Percentiles rank a stretch among this genome's conserved stretches.
These are phyloP conservation scores for Hapalemur alaotrensis DNA, from an alignment of 2,797 vertebrate species.

Conservation along the genomic window DNA sequence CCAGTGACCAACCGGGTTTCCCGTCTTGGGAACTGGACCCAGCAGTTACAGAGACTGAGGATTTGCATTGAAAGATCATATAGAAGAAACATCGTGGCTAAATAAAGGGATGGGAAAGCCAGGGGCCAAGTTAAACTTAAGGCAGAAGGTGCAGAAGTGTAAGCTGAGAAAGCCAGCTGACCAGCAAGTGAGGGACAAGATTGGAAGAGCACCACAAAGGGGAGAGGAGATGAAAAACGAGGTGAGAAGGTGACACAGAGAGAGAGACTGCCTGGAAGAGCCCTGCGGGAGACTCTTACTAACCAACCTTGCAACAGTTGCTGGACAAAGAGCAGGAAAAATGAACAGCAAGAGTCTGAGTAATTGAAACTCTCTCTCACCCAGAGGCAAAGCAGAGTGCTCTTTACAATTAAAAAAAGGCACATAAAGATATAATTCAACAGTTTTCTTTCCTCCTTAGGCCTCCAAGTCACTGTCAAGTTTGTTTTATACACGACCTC, in stretches of 20 bases:
- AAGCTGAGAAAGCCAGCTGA: neutral
- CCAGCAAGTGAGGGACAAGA: no score
- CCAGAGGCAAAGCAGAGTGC: neutral
- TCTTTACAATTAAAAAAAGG: neutral
- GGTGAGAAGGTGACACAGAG: neutral
- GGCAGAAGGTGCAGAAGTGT: neutral
- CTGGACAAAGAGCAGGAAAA: neutral
- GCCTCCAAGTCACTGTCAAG: neutral
- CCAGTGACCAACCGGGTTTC: neutral
- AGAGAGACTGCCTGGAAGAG: neutral
- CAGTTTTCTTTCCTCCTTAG: conserved; percentile 25
- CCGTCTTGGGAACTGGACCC: neutral
- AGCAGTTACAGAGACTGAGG: neutral
- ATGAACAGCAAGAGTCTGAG: neutral
- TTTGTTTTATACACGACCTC: neutral
- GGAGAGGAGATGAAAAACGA: neutral
- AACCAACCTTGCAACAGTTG: neutral
- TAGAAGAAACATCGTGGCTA: no score
- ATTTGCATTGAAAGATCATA: neutral
- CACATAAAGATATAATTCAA: neutral
- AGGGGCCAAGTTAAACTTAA: neutral
- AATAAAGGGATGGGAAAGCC: neutral
- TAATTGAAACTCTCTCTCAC: neutral
- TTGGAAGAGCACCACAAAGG: neutral
- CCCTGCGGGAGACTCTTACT: neutral